phyloP scores from a whole-genome alignment of 2,113 vertebrate genomes.

The Felis chaus region DNA sequence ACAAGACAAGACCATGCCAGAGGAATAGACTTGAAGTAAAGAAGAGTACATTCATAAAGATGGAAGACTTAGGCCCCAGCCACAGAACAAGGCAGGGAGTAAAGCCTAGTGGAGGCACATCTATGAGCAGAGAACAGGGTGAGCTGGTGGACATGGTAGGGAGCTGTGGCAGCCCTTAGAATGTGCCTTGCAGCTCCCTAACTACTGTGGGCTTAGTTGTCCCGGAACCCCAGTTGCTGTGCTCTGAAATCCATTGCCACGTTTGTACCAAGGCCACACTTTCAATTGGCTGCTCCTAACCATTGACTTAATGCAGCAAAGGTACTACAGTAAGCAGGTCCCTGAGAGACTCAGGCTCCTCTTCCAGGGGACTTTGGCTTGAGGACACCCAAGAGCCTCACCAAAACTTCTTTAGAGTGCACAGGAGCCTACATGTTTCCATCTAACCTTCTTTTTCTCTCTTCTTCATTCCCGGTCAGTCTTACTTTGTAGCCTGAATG shows the following conservation, averaged over 20 bases:
- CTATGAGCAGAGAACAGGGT: neutral
- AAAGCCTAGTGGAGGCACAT: neutral
- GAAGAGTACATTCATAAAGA: neutral
- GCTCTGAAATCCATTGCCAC: neutral
- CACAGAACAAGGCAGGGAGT: neutral
- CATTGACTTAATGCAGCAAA: neutral
- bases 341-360: neutral
- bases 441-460: neutral
- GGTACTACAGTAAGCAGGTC: neutral
- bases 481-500: neutral
- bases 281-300: neutral
- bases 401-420: neutral
- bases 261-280: neutral
- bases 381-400: neutral
- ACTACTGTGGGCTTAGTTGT: neutral
- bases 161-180: neutral
- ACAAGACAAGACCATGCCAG: neutral
- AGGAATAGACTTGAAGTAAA: neutral
- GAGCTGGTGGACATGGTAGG: neutral
- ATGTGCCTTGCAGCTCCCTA: neutral
- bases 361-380: neutral
- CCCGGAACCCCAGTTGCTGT: neutral
- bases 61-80: neutral
- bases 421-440: neutral
- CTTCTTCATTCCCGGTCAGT: neutral